A percentile compares a stretch with the other conserved stretches of the same genome.
Evolutionary conservation across 2,113 vertebrate species (phyloP).

Genomic region (Rhinogobius similis): DNA sequence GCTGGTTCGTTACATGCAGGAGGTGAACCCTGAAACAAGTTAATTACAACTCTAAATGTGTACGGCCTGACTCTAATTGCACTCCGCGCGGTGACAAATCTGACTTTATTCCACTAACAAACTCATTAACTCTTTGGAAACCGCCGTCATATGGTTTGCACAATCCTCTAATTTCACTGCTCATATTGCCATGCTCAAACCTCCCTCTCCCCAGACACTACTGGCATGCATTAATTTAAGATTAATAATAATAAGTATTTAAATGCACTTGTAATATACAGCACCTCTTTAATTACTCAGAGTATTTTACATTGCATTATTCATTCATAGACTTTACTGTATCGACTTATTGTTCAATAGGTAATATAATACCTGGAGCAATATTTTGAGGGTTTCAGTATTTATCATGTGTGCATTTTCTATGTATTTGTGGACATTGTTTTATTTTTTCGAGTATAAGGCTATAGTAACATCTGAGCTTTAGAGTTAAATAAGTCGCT

Average conservation of each 20-base stretch:
- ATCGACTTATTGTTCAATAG: too few species aligned
- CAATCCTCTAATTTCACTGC: constrained; percentile 6
- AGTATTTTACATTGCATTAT: too few species aligned
- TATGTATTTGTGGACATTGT: too few species aligned
- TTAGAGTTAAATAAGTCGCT: too few species aligned
- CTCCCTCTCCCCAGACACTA: constrained; percentile 41
- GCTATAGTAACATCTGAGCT: too few species aligned
- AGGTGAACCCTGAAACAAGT: constrained; percentile 68
- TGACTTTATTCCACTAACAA: constrained; percentile 60
- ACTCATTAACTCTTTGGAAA: constrained; percentile 59
- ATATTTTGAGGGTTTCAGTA: too few species aligned
- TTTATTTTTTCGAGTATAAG: too few species aligned
- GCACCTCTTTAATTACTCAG: neutral
- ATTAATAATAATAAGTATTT: constrained; percentile 26
- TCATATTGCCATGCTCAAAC: constrained; percentile 6
- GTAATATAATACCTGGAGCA: too few species aligned
- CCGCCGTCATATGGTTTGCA: constrained; percentile 13
- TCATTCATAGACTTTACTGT: too few species aligned
- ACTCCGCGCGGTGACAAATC: constrained; percentile 53
- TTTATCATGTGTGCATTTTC: too few species aligned
- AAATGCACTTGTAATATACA: neutral
- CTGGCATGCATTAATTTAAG: constrained; percentile 67
- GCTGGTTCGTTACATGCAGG: constrained; percentile 56
- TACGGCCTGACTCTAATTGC: constrained; percentile 67
- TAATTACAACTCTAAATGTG: constrained; percentile 75